These are phyloP conservation scores for Stenodera caucasica DNA, from an alignment of 2,888 invertebrate species.

Conservation along the genomic window DNA sequence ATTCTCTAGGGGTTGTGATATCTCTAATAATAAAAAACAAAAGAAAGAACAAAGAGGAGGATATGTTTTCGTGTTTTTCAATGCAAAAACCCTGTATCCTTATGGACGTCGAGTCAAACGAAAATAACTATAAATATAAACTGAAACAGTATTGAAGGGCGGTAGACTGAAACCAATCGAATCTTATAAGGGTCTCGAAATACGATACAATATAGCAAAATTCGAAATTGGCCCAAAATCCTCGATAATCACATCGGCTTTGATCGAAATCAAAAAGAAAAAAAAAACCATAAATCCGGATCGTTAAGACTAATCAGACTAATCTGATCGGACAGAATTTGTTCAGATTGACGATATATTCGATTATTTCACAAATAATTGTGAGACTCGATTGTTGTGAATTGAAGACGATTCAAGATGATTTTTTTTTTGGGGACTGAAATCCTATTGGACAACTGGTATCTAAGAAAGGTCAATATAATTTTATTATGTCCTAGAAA, in stretches of 20 bases:
- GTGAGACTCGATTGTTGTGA: no score
- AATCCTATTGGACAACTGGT: background rate
- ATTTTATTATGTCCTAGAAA: conserved; percentile 38
- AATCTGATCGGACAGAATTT: background rate
- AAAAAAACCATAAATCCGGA: no score
- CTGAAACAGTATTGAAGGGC: conserved; percentile 13
- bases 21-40: conserved; percentile 27
- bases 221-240: conserved; percentile 17
- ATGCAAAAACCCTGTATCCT: conserved; percentile 31
- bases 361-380: background rate
- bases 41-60: conserved; percentile 14
- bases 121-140: conserved; percentile 24
- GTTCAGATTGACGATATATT: no score
- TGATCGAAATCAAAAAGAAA: no score
- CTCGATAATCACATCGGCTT: background rate
- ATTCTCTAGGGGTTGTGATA: conserved; percentile 25
- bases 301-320: background rate
- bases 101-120: conserved; percentile 28
- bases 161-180: conserved; percentile 18
- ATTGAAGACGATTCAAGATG: background rate
- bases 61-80: conserved; percentile 20
- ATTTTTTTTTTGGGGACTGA: no score
- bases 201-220: conserved; percentile 23
- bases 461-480: conserved; percentile 34
- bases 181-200: conserved; percentile 21